Percentiles rank a stretch among this genome's conserved stretches.
Evolutionary conservation across 92 coral and sea anemone genomes (phyloP).

Genomic region (Nematostella vectensis): DNA sequence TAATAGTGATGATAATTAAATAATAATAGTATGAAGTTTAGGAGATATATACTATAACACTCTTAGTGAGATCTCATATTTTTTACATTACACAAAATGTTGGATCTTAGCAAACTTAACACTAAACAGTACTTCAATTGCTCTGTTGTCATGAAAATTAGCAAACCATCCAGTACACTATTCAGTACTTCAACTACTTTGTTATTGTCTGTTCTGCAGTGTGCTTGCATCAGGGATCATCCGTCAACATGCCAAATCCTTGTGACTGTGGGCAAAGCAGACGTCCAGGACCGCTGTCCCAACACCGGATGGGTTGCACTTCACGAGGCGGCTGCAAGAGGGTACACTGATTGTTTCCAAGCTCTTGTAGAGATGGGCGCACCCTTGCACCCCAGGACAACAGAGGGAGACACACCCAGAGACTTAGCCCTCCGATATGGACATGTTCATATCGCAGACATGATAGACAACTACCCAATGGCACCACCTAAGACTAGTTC

Average conservation of each 20-base stretch:
- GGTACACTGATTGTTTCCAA: constrained; percentile 64
- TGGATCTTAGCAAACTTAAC: too few species aligned
- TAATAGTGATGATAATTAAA: too few species aligned
- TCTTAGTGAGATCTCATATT: too few species aligned
- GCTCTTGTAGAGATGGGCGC: constrained; percentile 80
- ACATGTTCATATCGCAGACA: constrained; percentile 56
- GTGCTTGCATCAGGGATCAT: constrained; percentile 69
- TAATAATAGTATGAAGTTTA: too few species aligned
- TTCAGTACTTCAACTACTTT: too few species aligned
- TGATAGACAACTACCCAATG: constrained; percentile 65
- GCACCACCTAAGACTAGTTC: constrained; percentile 76
- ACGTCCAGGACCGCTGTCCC: constrained; percentile 81
- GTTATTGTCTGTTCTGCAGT: too few species aligned
- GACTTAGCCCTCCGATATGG: constrained; percentile 86
- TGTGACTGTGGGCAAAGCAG: constrained; percentile 65
- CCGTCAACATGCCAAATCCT: constrained; percentile 58
- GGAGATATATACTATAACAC: too few species aligned
- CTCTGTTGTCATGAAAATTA: too few species aligned
- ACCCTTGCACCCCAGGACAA: constrained; percentile 83
- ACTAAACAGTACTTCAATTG: too few species aligned
- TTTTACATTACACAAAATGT: too few species aligned
- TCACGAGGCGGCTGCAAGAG: constrained; percentile 83
- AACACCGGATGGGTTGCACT: constrained; percentile 83
- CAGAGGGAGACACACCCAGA: constrained; percentile 93
- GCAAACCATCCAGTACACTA: too few species aligned